A percentile compares a stretch with the other conserved stretches of the same genome.
phyloP scores from a whole-genome alignment of 2,888 invertebrate species.

The Parnassius glacialis region DNA sequence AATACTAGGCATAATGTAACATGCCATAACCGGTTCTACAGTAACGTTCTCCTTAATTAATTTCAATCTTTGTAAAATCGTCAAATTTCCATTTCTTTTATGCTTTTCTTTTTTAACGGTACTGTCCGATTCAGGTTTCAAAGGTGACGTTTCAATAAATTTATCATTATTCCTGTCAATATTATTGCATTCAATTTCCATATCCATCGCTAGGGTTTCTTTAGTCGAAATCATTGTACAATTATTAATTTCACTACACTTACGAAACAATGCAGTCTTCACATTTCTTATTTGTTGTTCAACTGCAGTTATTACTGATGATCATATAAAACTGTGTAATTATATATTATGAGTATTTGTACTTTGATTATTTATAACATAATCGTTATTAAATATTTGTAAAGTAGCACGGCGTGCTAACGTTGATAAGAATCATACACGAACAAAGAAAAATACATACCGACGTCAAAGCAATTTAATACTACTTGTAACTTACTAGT shows the following conservation, averaged over 20 bases:
- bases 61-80: constrained; percentile 55
- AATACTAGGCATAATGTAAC: constrained; percentile 84
- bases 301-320: constrained; percentile 12
- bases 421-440: constrained; percentile 41
- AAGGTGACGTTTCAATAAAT: constrained; percentile 47
- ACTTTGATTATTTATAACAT: constrained; percentile 37
- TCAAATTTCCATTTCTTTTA: constrained; percentile 36
- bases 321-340: constrained; percentile 20
- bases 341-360: constrained; percentile 36
- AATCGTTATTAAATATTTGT: constrained; percentile 51
- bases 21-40: constrained; percentile 82
- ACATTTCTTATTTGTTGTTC: constrained; percentile 30
- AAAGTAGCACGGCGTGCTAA: constrained; percentile 35
- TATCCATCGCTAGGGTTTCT: constrained; percentile 2
- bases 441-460: not conserved
- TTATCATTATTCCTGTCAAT: constrained; percentile 42
- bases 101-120: constrained; percentile 28
- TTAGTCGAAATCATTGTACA: constrained; percentile 24
- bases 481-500: no score
- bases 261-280: constrained; percentile 1
- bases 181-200: constrained; percentile 31
- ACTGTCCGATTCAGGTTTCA: constrained; percentile 42
- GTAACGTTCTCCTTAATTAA: constrained; percentile 80
- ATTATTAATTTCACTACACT: not conserved
- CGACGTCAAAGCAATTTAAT: constrained; percentile 20